Conservation (phyloP, 2,888 invertebrate genomes). For the Incurvaria masculella region DNA sequence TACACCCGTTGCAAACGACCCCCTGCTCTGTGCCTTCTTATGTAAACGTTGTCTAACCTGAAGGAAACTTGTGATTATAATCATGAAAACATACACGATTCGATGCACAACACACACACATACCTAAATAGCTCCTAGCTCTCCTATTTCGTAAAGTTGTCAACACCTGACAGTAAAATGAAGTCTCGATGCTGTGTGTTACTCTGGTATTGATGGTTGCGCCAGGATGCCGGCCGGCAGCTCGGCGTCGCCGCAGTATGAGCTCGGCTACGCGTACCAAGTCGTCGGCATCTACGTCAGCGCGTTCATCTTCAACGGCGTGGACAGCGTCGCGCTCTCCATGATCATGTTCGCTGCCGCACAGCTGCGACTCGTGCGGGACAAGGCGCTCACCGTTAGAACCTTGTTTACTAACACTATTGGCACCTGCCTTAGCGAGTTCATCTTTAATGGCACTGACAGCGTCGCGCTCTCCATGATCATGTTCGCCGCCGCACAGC, state of each 20-base stretch:
- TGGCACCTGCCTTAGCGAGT: conserved; percentile 36
- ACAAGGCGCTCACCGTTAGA: conserved; percentile 37
- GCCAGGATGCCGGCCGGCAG: conserved; percentile 44
- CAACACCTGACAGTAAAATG: too few species aligned
- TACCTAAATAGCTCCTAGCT: too few species aligned
- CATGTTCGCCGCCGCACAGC: conserved; percentile 39
- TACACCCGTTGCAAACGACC: too few species aligned
- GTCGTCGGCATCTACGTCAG: conserved; percentile 34
- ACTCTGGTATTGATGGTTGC: too few species aligned
- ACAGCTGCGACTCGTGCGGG: conserved; percentile 37
- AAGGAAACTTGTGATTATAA: too few species aligned
- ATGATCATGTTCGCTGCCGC: conserved; percentile 45
- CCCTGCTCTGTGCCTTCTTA: too few species aligned
- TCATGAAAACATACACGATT: too few species aligned
- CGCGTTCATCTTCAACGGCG: conserved; percentile 34
- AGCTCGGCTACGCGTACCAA: conserved; percentile 38
- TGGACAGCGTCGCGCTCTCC: conserved; percentile 36
- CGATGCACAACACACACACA: too few species aligned
- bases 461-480: conserved; percentile 38
- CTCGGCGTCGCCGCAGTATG: conserved; percentile 29
- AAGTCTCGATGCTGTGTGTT: neutral
- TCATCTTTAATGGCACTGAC: conserved; percentile 38
- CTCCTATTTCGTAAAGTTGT: too few species aligned
- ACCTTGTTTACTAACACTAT: too few species aligned
- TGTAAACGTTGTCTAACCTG: too few species aligned